A percentile compares a stretch with the other conserved stretches of the same genome.
These are phyloP conservation scores for Pterois miles DNA, from an alignment of 2,797 vertebrate genomes.

Conservation along the genomic window DNA sequence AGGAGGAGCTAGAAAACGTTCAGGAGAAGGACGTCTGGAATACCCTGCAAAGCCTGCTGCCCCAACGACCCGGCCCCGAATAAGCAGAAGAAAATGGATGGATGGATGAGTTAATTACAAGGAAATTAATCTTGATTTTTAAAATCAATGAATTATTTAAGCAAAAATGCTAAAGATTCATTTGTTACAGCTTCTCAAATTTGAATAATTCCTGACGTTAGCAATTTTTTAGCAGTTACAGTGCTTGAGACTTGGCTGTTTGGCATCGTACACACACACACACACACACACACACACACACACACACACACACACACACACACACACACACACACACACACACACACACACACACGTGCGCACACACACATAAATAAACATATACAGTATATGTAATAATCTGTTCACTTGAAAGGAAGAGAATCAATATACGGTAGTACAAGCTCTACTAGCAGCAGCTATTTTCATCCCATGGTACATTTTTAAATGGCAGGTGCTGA, in stretches of 20 bases:
- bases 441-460: constrained; percentile 91
- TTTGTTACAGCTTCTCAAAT: not conserved
- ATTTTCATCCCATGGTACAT: constrained; percentile 86
- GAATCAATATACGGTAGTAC: constrained; percentile 91
- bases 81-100: no score
- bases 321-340: no score
- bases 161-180: not conserved
- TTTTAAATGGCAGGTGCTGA: constrained; percentile 82
- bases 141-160: not conserved
- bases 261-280: not conserved
- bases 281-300: no score
- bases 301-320: no score
- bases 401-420: constrained; percentile 86
- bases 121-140: not conserved
- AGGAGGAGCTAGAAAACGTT: no score
- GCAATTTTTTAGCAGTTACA: not conserved
- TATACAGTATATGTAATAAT: constrained; percentile 24
- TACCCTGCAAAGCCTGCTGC: no score
- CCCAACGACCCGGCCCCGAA: no score
- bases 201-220: not conserved
- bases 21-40: no score
- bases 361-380: no score
- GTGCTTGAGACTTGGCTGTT: constrained; percentile 27
- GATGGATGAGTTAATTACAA: not conserved
- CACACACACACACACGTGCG: constrained; percentile 20